Conservation (phyloP, 2,113 vertebrate species). For the Microcebus lehilahytsara region DNA sequence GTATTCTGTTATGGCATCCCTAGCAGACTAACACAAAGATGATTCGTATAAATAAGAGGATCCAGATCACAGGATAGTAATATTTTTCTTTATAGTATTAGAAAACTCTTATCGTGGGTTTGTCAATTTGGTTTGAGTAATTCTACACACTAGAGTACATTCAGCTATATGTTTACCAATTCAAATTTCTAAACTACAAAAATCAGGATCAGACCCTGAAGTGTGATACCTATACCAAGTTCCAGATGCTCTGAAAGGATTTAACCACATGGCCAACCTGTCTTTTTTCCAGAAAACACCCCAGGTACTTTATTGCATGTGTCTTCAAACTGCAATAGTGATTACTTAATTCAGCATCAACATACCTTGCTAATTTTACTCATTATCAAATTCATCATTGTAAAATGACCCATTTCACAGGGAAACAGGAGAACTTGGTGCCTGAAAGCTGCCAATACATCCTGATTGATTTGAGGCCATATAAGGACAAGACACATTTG, state of each 20-base stretch:
- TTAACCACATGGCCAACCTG: neutral
- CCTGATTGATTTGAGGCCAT: neutral
- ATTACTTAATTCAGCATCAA: neutral
- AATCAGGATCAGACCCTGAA: neutral
- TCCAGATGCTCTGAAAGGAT: neutral
- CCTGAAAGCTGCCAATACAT: neutral
- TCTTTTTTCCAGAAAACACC: neutral
- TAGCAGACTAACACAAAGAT: neutral
- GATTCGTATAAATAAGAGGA: neutral
- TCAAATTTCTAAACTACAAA: constrained; percentile 26
- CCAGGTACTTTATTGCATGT: neutral
- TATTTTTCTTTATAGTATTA: neutral
- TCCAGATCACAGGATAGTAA: neutral
- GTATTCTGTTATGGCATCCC: neutral
- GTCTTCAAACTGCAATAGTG: neutral
- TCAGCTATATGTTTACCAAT: neutral
- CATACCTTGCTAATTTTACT: neutral
- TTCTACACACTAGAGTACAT: neutral
- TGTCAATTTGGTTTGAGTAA: neutral
- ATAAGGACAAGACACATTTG: neutral
- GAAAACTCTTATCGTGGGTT: neutral
- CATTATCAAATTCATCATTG: neutral
- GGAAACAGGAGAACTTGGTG: neutral
- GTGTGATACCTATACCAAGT: neutral
- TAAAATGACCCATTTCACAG: neutral